Evolutionary conservation across 2,113 vertebrate genomes (phyloP).

Genomic region (Solea solea): DNA sequence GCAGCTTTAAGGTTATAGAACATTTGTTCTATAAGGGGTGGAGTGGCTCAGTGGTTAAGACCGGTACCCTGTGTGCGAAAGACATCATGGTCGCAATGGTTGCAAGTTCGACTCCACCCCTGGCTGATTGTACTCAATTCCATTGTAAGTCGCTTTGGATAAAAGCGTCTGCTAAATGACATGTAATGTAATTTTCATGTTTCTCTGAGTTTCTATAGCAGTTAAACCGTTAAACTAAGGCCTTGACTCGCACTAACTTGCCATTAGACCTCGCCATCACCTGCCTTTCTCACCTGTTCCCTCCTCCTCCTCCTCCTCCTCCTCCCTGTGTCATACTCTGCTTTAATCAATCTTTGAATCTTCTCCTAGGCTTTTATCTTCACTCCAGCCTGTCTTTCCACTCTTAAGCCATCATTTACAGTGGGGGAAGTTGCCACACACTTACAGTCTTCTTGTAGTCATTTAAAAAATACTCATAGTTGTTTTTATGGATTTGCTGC

Average conservation of each 20-base stretch:
- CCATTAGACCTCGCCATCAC: conserved; percentile 38
- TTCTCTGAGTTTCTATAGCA: background rate
- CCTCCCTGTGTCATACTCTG: conserved; percentile 77
- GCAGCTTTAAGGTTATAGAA: too few relatives aligned
- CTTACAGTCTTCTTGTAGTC: conserved; percentile 9
- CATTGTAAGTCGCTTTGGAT: too few relatives aligned
- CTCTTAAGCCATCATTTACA: conserved; percentile 49
- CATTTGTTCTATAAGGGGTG: too few relatives aligned
- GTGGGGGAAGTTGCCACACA: conserved; percentile 28
- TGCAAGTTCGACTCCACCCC: too few relatives aligned
- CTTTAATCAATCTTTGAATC: conserved; percentile 81
- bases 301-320: conserved; percentile 86
- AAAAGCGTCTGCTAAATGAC: too few relatives aligned
- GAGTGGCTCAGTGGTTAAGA: too few relatives aligned
- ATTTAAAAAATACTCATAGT: conserved; percentile 2
- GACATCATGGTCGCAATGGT: too few relatives aligned
- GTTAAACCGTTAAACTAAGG: background rate
- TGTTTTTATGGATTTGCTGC: conserved; percentile 8
- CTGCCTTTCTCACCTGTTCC: conserved; percentile 48
- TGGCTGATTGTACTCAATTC: too few relatives aligned
- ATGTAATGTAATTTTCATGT: too few relatives aligned
- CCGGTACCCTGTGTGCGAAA: too few relatives aligned
- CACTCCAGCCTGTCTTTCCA: conserved; percentile 67
- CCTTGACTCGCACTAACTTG: conserved; percentile 20
- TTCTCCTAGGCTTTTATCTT: conserved; percentile 78